These are phyloP conservation scores for Xerus inauris DNA, from an alignment of 2,113 vertebrate genomes.

Conservation along the genomic window DNA sequence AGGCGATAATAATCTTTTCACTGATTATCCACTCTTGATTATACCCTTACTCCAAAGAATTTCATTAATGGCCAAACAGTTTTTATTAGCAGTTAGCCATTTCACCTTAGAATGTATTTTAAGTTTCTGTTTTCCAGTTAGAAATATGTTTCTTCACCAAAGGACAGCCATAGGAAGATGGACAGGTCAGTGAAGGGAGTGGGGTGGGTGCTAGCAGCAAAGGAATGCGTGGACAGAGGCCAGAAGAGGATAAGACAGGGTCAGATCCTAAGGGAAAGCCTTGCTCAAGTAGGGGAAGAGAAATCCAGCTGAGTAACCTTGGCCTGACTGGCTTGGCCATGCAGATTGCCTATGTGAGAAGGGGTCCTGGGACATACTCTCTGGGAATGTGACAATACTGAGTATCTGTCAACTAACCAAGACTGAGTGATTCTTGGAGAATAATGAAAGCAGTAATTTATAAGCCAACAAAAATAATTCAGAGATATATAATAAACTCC, in stretches of 20 bases:
- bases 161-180: neutral
- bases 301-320: accelerated
- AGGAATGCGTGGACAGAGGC: neutral
- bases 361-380: neutral
- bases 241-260: neutral
- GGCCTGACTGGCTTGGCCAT: too few species aligned
- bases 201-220: neutral
- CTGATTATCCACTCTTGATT: neutral
- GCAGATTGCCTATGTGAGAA: neutral
- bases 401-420: neutral
- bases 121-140: neutral
- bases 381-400: neutral
- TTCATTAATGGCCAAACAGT: neutral
- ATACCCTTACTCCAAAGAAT: neutral
- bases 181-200: accelerated
- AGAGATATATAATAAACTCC: neutral
- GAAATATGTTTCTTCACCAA: neutral
- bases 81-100: constrained; percentile 4
- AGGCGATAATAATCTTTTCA: constrained; percentile 30
- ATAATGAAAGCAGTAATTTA: neutral
- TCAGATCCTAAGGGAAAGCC: neutral
- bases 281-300: neutral
- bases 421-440: neutral
- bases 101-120: neutral
- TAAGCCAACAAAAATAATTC: neutral